These are phyloP conservation scores for Daubentonia madagascariensis DNA, from an alignment of 2,113 vertebrate genomes.

Conservation along the genomic window DNA sequence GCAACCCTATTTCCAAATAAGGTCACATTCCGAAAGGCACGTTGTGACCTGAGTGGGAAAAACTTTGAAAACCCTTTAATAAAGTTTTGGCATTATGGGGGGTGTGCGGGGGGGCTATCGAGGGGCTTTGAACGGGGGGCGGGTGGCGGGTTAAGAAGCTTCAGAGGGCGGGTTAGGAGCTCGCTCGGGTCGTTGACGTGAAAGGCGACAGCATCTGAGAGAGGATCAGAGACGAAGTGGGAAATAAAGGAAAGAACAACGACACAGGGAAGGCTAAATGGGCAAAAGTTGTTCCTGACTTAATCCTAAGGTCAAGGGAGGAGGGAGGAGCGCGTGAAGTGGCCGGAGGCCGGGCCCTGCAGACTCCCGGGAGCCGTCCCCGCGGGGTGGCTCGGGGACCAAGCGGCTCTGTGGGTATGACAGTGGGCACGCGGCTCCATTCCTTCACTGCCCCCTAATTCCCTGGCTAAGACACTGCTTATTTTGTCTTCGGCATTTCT, in stretches of 20 bases:
- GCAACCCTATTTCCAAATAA: background rate
- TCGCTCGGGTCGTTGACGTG: background rate
- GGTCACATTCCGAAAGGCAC: background rate
- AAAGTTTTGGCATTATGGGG: background rate
- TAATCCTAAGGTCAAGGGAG: background rate
- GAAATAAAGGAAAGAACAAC: background rate
- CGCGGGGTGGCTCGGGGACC: no score
- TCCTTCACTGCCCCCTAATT: background rate
- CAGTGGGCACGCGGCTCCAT: rapidly evolving
- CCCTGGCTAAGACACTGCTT: rapidly evolving
- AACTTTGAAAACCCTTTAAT: background rate
- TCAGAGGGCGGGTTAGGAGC: background rate
- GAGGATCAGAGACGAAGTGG: background rate
- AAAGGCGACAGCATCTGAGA: background rate
- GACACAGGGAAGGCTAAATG: background rate
- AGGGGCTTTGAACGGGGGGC: background rate
- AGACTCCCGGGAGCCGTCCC: no score
- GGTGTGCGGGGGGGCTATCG: no score
- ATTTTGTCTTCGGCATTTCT: background rate
- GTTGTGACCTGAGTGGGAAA: background rate
- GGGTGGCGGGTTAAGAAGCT: background rate
- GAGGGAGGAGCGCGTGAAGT: background rate
- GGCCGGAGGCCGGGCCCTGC: background rate
- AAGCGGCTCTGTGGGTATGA: background rate
- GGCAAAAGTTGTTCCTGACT: background rate